Base-by-base conservation (phyloP, 2,113 vertebrate species). In the Chaetura pelagica region DNA sequence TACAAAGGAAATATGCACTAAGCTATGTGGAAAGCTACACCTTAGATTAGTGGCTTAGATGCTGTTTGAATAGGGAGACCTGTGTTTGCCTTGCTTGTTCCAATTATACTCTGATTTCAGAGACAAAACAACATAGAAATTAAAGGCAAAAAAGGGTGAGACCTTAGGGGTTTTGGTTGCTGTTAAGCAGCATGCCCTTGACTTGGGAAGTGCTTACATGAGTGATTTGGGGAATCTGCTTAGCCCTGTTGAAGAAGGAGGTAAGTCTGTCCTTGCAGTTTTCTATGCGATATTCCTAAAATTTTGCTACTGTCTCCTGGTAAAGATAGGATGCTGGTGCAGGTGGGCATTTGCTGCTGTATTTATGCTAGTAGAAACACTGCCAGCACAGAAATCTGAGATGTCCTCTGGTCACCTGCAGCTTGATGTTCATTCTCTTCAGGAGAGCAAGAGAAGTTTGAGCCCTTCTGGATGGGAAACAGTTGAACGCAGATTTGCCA, bases 361-460 rank as follows among this genome's bases (percentile, higher is more conserved):
- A 30, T 66, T 77, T 86, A 32, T 58, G 15, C 8, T 54, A 35
- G 30, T 48, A 35, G 9, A 69, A 89, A 62, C 30, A 27, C 15
- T 77, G 22, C 63, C n/a, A 77, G 40, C 30, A 46, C 51, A 48
- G 42, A 61, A 73, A 11, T 24, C 21, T 54, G 63, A 71, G 35
- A 4, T 44, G 32, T 86, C 12, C 21, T 58, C 23, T 0, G 1
- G 3, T 54, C 0, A 0, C 35, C 23, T 80, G 35, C 38, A 77
- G 42, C 29, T 74, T 58, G 12, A 11, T 69, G 44, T 59, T 52
- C 1, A 0, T n/a, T 86, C 16, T 13, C n/a, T 77, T 77, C 7
- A 46, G 40, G 19, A 63, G 27, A 40, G n/a, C 0, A 0, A 80
- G 63, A 69, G 35, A 73, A 23, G 8, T 62, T 74, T 0, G 0